These are phyloP conservation scores for Arge pagana DNA, from an alignment of 2,888 invertebrate species.

Conservation along the genomic window DNA sequence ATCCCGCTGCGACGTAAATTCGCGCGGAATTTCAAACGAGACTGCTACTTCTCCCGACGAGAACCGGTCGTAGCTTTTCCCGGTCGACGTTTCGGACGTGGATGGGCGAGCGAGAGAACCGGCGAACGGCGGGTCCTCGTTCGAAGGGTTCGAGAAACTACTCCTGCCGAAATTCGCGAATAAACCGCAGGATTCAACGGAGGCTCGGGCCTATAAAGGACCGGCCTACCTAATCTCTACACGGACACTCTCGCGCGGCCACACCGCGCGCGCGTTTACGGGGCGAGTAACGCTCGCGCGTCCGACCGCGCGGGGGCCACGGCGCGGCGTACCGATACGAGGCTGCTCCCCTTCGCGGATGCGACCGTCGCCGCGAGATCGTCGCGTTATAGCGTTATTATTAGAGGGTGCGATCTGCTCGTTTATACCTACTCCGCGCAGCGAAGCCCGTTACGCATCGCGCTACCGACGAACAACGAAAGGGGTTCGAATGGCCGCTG, in stretches of 20 bases:
- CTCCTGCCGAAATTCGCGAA: conserved; percentile 28
- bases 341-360: too few species aligned
- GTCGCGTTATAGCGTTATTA: neutral
- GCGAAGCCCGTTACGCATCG: too few species aligned
- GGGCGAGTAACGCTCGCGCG: neutral
- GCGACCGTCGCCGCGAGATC: neutral
- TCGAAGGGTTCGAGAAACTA: conserved; percentile 8
- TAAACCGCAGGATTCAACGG: conserved; percentile 33
- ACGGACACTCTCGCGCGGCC: conserved; percentile 3
- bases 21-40: too few species aligned
- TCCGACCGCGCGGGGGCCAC: neutral
- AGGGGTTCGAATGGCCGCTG: conserved; percentile 16
- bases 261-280: neutral
- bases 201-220: conserved; percentile 32
- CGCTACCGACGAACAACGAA: neutral
- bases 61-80: too few species aligned
- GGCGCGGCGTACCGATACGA: neutral
- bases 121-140: neutral
- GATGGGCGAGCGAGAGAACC: too few species aligned
- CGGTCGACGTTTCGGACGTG: too few species aligned
- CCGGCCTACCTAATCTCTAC: conserved; percentile 33
- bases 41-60: too few species aligned
- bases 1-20: too few species aligned
- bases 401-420: neutral
- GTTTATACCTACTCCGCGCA: conserved; percentile 10